Base-by-base conservation (phyloP, 2,888 invertebrate genomes). In the Phymatocera aterrima region DNA sequence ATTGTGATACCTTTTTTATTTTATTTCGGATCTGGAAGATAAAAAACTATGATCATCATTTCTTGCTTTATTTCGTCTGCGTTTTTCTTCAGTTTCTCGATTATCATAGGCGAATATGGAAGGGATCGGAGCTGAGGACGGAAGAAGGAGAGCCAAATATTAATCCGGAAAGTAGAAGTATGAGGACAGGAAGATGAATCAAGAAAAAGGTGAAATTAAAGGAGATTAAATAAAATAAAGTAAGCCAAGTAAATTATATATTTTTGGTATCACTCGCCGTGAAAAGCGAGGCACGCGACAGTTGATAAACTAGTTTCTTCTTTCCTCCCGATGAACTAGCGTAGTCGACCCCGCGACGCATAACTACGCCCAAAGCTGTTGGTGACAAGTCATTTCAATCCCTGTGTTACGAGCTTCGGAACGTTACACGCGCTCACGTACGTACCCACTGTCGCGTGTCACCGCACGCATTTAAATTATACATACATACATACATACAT, bases 371-470 rank as follows among this genome's bases (percentile, higher is more conserved):
- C 57, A 54, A 57, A 34, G 37, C 75, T 75, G 75, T 31, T 57
- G 75, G 57, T 75, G 75, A 75, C 75, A 75, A 57, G 75, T 75
- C 57, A 75, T 75, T 75, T 54, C 57, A 57, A 75, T 57, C 40
- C 75, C 57, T 40, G 28, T 8, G 40, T 15, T 60, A 31, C 24
- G 12, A 12, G 57, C 3, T 2, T 46, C 43, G 68, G 34, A 24
- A 68, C 28, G 43, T 24, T 8, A 24, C 28, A 28, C 28, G 68
- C 46, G 43, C 21, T 65, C 64, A 64, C 12, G 65, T 46, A 68
- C 68, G 68, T n/a, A n/a, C n/a, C n/a, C 68, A 46, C 46, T 68
- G 68, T 68, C 68, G 68, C 68, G 68, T 68, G 68, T 68, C 68
- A 46, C 61, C 61, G 37, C 61, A 64, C 61, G 61, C 37, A 37